Evolutionary conservation across 2,797 vertebrate species (phyloP).

Genomic region (Acipenser transmontanus): DNA sequence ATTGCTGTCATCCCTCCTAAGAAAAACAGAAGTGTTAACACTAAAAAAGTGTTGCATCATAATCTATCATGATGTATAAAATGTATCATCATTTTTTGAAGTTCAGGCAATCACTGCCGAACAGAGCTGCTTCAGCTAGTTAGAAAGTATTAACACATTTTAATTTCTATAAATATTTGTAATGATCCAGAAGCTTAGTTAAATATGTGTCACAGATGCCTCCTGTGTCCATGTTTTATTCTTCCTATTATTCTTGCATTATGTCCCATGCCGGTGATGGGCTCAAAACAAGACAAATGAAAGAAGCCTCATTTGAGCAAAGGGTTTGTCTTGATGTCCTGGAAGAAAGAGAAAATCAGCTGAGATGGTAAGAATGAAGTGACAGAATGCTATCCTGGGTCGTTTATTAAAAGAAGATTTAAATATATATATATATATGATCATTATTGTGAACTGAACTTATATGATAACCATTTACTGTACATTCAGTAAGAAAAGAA

Average conservation of each 20-base stretch:
- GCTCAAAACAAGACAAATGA: conserved; percentile 62
- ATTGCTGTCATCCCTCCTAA: too few species aligned
- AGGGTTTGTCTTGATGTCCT: conserved; percentile 58
- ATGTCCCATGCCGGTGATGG: conserved; percentile 42
- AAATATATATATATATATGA: not conserved
- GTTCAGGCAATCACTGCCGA: too few species aligned
- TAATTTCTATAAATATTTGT: too few species aligned
- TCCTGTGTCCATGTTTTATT: conserved; percentile 13
- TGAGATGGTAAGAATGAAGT: conserved; percentile 59
- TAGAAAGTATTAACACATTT: too few species aligned
- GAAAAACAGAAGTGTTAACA: too few species aligned
- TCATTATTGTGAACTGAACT: not conserved
- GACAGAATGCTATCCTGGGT: not conserved
- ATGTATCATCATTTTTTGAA: too few species aligned
- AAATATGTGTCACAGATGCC: not conserved
- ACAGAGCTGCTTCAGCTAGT: too few species aligned
- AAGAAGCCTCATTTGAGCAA: conserved; percentile 71
- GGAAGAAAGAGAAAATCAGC: conserved; percentile 61
- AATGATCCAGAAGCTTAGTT: too few species aligned
- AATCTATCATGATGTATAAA: too few species aligned
- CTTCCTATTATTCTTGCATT: conserved; percentile 8
- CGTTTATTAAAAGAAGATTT: not conserved
- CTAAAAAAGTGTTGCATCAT: too few species aligned
- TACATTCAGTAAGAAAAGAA: too few species aligned
- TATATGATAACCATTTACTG: too few species aligned